Evolutionary conservation across 2,888 invertebrate genomes (phyloP), one percentile per base, ranked within the genome.

Genomic region (Spicauda simplicius): DNA sequence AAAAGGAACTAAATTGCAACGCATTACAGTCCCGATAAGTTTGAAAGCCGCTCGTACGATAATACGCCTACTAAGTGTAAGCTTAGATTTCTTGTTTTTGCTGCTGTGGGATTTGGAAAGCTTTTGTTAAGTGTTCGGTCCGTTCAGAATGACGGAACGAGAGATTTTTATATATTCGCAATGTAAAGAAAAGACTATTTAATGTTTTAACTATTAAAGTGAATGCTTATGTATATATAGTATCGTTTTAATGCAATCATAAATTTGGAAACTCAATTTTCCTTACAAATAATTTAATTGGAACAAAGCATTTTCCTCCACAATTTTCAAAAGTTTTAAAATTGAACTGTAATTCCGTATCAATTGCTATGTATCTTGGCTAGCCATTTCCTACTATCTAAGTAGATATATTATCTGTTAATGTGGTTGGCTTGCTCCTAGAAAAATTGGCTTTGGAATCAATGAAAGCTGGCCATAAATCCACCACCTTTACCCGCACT

Each of bases 81-180:
- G 72, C 72, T 77, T 77, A 77, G 83, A 86, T 84, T 86, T 81
- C 84, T 86, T 88, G 86, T 86, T 88, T 87, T 87, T 89, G 84
- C 85, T 85, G 84, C 80, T 83, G 82, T 83, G 84, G 84, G 85
- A 87, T 87, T 87, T 81, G 78, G 83, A 81, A 81, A 83, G 85
- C 81, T 88, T 88, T 86, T 83, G 86, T 87, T 86, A 87, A 88
- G 83, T 85, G 84, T 84, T 85, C 82, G 80, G 82, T 80, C 81
- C 82, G 82, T 83, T 83, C 76, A 73, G 76, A 80, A 84, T 86
- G 85, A 87, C 79, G 80, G 79, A 86, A 84, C 76, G 80, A 72
- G 77, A 77, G 80, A 79, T 80, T 79, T 69, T 64, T 65, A 59
- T 41, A 61, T 61, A 19, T 61, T 55, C 33, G 41, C 33, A 8